phyloP scores from a whole-genome alignment of 2,888 invertebrate species.

The Dasysyrphus albostriatus region DNA sequence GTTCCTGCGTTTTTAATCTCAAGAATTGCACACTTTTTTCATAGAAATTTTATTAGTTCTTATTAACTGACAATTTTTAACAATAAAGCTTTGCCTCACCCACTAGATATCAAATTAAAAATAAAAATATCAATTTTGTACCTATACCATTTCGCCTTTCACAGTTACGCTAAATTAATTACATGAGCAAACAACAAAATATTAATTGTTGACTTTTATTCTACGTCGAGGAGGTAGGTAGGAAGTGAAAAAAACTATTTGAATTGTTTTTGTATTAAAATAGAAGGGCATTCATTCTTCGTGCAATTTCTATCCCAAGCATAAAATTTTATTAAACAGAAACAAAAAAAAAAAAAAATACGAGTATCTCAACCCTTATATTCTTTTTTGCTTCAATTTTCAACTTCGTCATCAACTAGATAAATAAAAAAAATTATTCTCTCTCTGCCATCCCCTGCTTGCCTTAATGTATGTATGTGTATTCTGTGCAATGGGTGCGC shows the following conservation, averaged over 20 bases:
- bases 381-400: not conserved
- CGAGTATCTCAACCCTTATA: not conserved
- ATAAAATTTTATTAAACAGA: not conserved
- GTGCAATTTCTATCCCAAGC: not conserved
- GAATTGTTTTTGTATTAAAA: not conserved
- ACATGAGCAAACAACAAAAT: not conserved
- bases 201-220: not conserved
- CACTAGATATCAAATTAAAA: not conserved
- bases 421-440: not conserved
- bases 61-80: not conserved
- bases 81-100: not conserved
- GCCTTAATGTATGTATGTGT: not conserved
- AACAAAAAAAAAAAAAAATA: too few species aligned
- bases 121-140: not conserved
- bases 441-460: not conserved
- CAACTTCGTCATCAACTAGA: not conserved
- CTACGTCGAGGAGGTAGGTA: not conserved
- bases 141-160: not conserved
- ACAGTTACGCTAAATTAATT: conserved; percentile 2
- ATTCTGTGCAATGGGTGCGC: not conserved
- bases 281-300: not conserved
- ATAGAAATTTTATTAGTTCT: not conserved
- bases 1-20: too few species aligned
- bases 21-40: not conserved
- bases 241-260: not conserved